A percentile compares a stretch with the other conserved stretches of the same genome.
Evolutionary conservation across 2,888 invertebrate genomes (phyloP).

Genomic region (Drosophila merina): DNA sequence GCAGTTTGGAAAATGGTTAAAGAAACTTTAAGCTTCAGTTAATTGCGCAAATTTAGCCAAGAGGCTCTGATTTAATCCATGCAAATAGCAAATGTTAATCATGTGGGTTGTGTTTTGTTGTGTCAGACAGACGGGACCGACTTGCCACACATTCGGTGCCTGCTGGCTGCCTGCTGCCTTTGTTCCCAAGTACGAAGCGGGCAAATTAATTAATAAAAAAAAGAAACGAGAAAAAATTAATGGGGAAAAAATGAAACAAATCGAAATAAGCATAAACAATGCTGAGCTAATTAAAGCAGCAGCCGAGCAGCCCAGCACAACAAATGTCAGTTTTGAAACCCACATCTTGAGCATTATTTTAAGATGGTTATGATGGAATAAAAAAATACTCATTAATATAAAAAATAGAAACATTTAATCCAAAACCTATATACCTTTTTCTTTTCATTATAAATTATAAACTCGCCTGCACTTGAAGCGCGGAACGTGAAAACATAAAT

Average conservation of each 20-base stretch:
- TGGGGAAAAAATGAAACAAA: constrained; percentile 41
- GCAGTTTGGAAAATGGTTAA: constrained; percentile 55
- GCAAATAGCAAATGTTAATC: constrained; percentile 51
- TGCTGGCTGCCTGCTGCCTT: constrained; percentile 14
- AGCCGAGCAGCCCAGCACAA: constrained; percentile 5
- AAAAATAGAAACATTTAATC: no score
- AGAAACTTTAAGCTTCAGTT: constrained; percentile 58
- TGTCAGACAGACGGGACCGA: constrained; percentile 8
- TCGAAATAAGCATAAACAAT: constrained; percentile 45
- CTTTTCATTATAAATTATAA: constrained; percentile 16
- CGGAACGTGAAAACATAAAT: constrained; percentile 64
- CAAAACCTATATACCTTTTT: background rate
- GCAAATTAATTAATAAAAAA: constrained; percentile 61
- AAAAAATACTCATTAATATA: background rate
- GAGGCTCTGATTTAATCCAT: constrained; percentile 62
- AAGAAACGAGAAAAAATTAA: constrained; percentile 30
- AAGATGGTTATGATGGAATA: constrained; percentile 1
- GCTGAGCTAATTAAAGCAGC: constrained; percentile 61
- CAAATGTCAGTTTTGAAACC: constrained; percentile 26
- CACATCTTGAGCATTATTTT: constrained; percentile 44
- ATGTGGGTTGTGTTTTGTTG: constrained; percentile 47
- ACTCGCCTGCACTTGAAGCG: constrained; percentile 58
- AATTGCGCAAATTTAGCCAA: constrained; percentile 70
- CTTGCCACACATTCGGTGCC: constrained; percentile 33
- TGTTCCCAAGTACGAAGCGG: constrained; percentile 52